A percentile compares a stretch with the other conserved stretches of the same genome.
Conservation (phyloP, 2,797 vertebrate species). For the Notolepis coatsorum region DNA sequence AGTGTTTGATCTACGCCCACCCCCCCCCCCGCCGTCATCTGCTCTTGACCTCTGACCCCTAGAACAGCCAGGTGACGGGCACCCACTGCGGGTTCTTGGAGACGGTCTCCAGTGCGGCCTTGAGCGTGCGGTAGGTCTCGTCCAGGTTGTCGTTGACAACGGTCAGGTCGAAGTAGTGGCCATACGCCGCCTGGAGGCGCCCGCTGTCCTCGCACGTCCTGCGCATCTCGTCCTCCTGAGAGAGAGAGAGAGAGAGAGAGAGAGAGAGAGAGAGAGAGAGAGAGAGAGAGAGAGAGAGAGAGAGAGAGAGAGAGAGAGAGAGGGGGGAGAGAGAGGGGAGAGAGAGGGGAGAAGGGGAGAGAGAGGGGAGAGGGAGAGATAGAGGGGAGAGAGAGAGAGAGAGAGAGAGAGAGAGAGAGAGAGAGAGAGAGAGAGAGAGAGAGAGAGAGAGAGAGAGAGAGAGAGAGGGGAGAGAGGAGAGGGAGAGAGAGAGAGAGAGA, state of each 20-base stretch:
- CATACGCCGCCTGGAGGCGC: conserved; percentile 89
- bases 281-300: too few relatives aligned
- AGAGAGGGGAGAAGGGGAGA: background rate
- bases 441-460: too few relatives aligned
- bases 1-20: too few relatives aligned
- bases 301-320: too few relatives aligned
- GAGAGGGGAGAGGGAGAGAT: too few relatives aligned
- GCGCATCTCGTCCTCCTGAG: conserved; percentile 88
- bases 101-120: conserved; percentile 87
- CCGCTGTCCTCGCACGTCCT: conserved; percentile 89
- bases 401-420: too few relatives aligned
- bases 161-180: conserved; percentile 94
- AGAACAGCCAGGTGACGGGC: conserved; percentile 96
- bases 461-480: too few relatives aligned
- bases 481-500: too few relatives aligned
- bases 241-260: too few relatives aligned
- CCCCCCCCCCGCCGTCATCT: background rate
- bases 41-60: conserved; percentile 14
- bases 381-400: too few relatives aligned
- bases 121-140: conserved; percentile 87
- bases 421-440: too few relatives aligned
- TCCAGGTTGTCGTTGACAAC: conserved; percentile 92
- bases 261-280: background rate
- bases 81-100: conserved; percentile 93
- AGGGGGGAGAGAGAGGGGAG: background rate